Evolutionary conservation across 2,797 vertebrate species (phyloP), one percentile per base, ranked within the genome.

Genomic region (Pseudomugil tenellus): DNA sequence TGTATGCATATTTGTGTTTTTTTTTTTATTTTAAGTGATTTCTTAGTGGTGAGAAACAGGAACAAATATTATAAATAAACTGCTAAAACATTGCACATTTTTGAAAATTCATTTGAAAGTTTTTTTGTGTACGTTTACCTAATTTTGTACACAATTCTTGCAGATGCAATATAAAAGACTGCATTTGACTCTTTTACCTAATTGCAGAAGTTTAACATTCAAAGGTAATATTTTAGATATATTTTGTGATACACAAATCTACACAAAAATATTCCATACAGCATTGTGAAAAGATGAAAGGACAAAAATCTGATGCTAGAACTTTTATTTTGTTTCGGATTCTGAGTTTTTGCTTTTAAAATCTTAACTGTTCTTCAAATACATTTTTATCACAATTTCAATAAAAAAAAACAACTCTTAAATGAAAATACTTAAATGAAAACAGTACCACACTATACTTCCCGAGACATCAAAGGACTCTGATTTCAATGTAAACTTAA

Each of bases 1-100:
- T 54, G 48, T 26, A 63, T 66, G 19, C 39, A 43, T 43, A 43
- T 43, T 43, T 43, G 2, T n/a, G 5, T 43, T 76, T 62, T 57
- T 35, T 69, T 52, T 53, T 68, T 81, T 32, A 29, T 74, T 76
- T 68, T 17, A 58, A 52, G 46, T 64, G 43, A 56, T 62, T 69
- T 54, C 48, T 28, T 2, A 70, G 63, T 34, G 11, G 65, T 68
- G 54, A 70, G 7, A 77, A 46, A 61, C 31, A 79, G 4, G 23
- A 31, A 25, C 48, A 54, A 70, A 26, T 6, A 61, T 32, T 37
- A 34, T 35, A 26, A 79, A 68, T 46, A 25, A 77, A 31, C 3
- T 43, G 25, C 37, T 19, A 55, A 77, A 59, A 26, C 54, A 63
- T 26, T 2, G 25, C 49, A 26, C 12, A 12, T 14, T 25, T 26